These are phyloP conservation scores for Leguminivora glycinivorella DNA, from an alignment of 1,140 invertebrate species.

Conservation along the genomic window DNA sequence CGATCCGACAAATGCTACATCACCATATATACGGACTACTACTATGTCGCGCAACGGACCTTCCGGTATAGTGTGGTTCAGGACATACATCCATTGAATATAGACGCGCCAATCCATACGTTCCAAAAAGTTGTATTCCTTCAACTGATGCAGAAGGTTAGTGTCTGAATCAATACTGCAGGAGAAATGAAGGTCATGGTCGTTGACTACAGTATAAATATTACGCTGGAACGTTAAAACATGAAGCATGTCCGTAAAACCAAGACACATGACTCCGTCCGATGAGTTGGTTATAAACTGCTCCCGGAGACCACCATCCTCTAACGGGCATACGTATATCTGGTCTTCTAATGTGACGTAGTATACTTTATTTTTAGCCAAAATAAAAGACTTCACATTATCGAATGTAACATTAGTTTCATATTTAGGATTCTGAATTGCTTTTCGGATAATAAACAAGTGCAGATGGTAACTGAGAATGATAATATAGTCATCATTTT, in stretches of 20 bases:
- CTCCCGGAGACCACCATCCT: slow-evolving; percentile 28
- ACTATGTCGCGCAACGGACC: slow-evolving; percentile 52
- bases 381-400: slow-evolving; percentile 49
- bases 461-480: slow-evolving; percentile 44
- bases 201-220: slow-evolving; percentile 40
- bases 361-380: slow-evolving; percentile 46
- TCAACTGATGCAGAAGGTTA: slow-evolving; percentile 44
- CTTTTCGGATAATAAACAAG: slow-evolving; percentile 44
- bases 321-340: slow-evolving; percentile 43
- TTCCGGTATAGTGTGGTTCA: slow-evolving; percentile 47
- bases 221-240: slow-evolving; percentile 49
- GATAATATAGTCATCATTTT: slow-evolving; percentile 46
- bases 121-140: slow-evolving; percentile 47
- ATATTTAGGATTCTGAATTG: slow-evolving; percentile 19
- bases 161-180: slow-evolving; percentile 31
- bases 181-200: slow-evolving; percentile 34
- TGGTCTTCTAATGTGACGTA: slow-evolving; percentile 51
- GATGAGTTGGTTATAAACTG: slow-evolving; percentile 34
- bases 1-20: slow-evolving; percentile 57
- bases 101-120: slow-evolving; percentile 50
- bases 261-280: slow-evolving; percentile 46
- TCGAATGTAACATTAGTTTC: slow-evolving; percentile 38
- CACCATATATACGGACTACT: slow-evolving; percentile 48
- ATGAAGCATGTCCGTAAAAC: slow-evolving; percentile 41
- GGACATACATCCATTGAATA: slow-evolving; percentile 54